Conservation (phyloP, 2,888 invertebrate genomes). For the Ichneumon xanthorius region DNA sequence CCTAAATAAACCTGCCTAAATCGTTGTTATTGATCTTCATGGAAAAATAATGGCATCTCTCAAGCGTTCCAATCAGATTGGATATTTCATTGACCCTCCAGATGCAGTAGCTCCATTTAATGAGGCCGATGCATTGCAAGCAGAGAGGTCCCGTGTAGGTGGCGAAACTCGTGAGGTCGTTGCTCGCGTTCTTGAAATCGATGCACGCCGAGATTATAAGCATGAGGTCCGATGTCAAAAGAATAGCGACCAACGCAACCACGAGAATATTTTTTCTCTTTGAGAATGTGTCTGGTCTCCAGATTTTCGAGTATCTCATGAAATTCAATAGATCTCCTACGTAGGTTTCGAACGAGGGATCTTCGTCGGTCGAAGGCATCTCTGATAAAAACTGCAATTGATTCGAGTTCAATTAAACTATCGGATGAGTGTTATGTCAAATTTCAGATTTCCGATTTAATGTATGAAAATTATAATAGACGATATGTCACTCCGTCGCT, state of each 20-base stretch:
- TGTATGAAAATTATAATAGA: too few species aligned
- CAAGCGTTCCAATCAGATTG: conserved; percentile 60
- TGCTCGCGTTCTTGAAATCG: conserved; percentile 57
- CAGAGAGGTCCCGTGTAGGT: conserved; percentile 68
- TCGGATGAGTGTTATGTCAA: not conserved
- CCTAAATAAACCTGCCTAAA: conserved; percentile 57
- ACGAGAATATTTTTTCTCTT: conserved; percentile 57
- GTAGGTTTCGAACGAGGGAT: conserved; percentile 61
- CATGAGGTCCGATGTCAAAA: conserved; percentile 59
- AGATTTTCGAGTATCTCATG: conserved; percentile 70
- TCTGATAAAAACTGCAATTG: conserved; percentile 47
- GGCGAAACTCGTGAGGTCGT: conserved; percentile 67
- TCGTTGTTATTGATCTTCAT: conserved; percentile 62
- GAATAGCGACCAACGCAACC: conserved; percentile 27
- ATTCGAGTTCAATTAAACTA: not conserved
- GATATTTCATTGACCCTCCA: conserved; percentile 62
- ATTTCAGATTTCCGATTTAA: not conserved
- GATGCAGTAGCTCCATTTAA: conserved; percentile 74
- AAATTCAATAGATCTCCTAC: conserved; percentile 58
- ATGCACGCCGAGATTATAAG: conserved; percentile 67
- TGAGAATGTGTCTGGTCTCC: conserved; percentile 62
- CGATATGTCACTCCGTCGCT: too few species aligned
- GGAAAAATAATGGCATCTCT: conserved; percentile 71
- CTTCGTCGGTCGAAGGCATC: conserved; percentile 47
- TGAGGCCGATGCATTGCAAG: conserved; percentile 71